Evolutionary conservation across 1,140 invertebrate species (phyloP), one percentile per base, ranked within the genome.

Genomic region (Calliphora vicina): DNA sequence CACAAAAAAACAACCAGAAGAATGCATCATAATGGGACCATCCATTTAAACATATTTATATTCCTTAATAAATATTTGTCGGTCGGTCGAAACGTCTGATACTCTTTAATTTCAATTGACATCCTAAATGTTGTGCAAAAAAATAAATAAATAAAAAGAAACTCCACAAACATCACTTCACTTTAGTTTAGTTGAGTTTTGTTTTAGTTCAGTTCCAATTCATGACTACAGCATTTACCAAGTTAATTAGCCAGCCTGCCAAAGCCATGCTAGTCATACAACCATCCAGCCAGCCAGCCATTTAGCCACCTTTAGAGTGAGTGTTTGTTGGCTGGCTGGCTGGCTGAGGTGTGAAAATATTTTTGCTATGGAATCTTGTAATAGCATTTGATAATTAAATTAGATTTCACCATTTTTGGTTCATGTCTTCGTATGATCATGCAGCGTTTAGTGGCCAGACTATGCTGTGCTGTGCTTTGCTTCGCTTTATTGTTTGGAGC

Each of bases 331-430:
- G n/a, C n/a, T n/a, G n/a, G n/a, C 25, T 67, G 61, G 10, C 12
- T 57, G 27, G 74, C 74, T 43, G 74, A 45, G 74, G 74, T 78
- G 74, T 78, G 74, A 78, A 76, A 78, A 78, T 43, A 78, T 78
- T 78, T 78, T 78, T 45, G 74, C 74, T 43, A 78, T 78, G 74
- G 74, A 78, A 78, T 78, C 42, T 78, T 25, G 74, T 78, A 43
- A 78, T 43, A 78, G 42, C 74, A 78, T 78, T 78, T 78, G 74
- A 78, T 78, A 78, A 78, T 78, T 78, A 78, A 78, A 78, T 78
- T 78, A 78, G 74, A 42, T 42, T 45, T 78, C 35, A 78, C 74
- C 74, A 78, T 78, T 78, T 78, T 78, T 43, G 74, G 35, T 67
- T 67, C 61, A 67, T 67, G 61, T 67, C n/a, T 67, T 67, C n/a